Evolutionary conservation across 1,140 invertebrate genomes (phyloP), one percentile per base, ranked within the genome.

Genomic region (Drosophila mayri): DNA sequence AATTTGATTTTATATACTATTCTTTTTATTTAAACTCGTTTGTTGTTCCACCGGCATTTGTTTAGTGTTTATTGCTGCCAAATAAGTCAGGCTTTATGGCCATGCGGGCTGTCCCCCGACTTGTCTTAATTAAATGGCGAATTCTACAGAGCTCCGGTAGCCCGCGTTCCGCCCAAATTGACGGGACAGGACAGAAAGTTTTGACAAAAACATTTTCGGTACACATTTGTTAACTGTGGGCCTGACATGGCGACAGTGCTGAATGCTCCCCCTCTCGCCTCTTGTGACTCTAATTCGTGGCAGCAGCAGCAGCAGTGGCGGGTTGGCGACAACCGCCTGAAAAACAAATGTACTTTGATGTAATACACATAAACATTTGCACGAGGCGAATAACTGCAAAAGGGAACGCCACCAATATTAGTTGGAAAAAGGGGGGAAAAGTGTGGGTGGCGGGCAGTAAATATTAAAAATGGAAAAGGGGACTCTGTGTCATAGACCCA

Each of bases 281-380:
- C 9, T 49, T 64, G 65, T 41, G 35, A 58, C 50, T 58, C 71
- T 76, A 79, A 84, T 76, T 76, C 44, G 40, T 58, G 67, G 70
- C 67, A 60, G 62, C 62, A 54, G 40, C 46, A 47, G 30, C 12
- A 30, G 47, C 16, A 28, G 47, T 20, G 28, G 59, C 18, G 43
- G 18, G 43, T 11, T 40, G 22, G 30, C 61, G 46, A 46, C 80
- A 84, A 79, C 76, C 59, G 75, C 76, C 81, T 76, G 72, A 71
- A 74, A 85, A 86, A 77, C 82, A 85, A 86, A 86, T 75, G 78
- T 79, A 86, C 82, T 85, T 87, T 87, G 84, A 84, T 90, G 85
- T 86, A 86, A 86, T 55, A 74, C 74, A 86, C 78, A 81, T 60
- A 68, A 78, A 81, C 81, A 85, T 85, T 68, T 80, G 81, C 67